Evolutionary conservation across 2,113 vertebrate species (phyloP).

Genomic region (Pollimyrus isidori): DNA sequence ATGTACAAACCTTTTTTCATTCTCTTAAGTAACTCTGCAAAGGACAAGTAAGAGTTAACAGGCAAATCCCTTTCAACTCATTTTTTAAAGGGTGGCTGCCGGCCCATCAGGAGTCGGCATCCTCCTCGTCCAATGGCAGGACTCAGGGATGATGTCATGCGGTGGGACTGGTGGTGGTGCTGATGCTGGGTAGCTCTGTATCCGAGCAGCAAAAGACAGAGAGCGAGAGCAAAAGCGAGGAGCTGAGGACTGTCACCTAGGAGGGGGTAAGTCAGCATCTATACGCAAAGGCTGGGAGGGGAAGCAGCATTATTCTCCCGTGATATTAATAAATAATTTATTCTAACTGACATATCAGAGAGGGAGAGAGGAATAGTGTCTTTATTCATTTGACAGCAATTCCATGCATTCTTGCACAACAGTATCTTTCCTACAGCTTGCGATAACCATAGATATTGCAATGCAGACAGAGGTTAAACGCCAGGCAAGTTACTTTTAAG

Average conservation of each 20-base stretch:
- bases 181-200: conserved; percentile 65
- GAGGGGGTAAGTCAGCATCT: conserved; percentile 33
- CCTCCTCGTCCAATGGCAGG: conserved; percentile 50
- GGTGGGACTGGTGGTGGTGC: conserved; percentile 57
- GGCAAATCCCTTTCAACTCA: conserved; percentile 37
- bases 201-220: conserved; percentile 45
- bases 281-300: background rate
- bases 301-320: background rate
- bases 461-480: conserved; percentile 8
- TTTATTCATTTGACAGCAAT: background rate
- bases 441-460: conserved; percentile 20
- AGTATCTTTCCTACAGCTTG: background rate
- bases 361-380: background rate
- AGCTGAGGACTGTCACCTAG: conserved; percentile 23
- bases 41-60: conserved; percentile 43
- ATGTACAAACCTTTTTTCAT: background rate
- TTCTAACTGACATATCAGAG: background rate
- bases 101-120: conserved; percentile 34
- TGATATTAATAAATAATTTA: background rate
- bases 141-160: conserved; percentile 65
- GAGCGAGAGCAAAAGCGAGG: conserved; percentile 26
- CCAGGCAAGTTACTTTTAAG: background rate
- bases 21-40: conserved; percentile 34
- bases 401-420: background rate
- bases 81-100: conserved; percentile 39